Evolutionary conservation across 2,113 vertebrate genomes (phyloP), one percentile per base, ranked within the genome.

Genomic region (Cardinalis cardinalis): DNA sequence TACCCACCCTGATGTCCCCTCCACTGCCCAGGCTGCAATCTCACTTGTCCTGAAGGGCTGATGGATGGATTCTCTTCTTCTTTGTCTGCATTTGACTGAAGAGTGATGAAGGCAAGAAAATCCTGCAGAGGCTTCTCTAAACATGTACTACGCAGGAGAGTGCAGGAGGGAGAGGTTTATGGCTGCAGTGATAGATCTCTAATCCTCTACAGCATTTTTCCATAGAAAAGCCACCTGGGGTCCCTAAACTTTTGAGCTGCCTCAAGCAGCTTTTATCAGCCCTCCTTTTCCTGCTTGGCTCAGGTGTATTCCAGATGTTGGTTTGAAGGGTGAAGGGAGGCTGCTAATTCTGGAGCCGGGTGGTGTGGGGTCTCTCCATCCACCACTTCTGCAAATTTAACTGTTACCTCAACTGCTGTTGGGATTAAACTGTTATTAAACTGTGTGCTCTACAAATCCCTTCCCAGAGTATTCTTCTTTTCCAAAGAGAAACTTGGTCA

Each of bases 131-230:
- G 40, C 21, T 10, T 6, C 24, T n/a, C 55, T 59, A 36, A 83
- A 46, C 0, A 0, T 61, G 38, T 31, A 20, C 24, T 38, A 2
- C 19, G 32, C 0, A 60, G 41, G 51, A 72, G 43, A 79, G 38
- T 4, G 58, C 19, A 14, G 7, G 51, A 55, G 44, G 24, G 48
- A 69, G 76, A 65, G 34, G 18, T 81, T 93, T 51, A 51, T 40
- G 63, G 66, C 58, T 81, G 66, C 65, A 81, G 44, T 46, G 86
- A 49, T 83, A 87, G 38, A 25, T 72, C 29, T 19, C 66, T 59
- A 90, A 87, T 73, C 59, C 63, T 66, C 28, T 32, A 32, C 64
- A 85, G 43, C 31, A 48, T 82, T 89, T 95, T 87, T 82, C 51
- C 40, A 29, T 4, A 31, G 71, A 76, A 87, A 82, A 84, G 26